Percentiles rank a stretch among this genome's conserved stretches.
Evolutionary conservation across 2,113 vertebrate genomes (phyloP).

Genomic region (Sorex araneus): DNA sequence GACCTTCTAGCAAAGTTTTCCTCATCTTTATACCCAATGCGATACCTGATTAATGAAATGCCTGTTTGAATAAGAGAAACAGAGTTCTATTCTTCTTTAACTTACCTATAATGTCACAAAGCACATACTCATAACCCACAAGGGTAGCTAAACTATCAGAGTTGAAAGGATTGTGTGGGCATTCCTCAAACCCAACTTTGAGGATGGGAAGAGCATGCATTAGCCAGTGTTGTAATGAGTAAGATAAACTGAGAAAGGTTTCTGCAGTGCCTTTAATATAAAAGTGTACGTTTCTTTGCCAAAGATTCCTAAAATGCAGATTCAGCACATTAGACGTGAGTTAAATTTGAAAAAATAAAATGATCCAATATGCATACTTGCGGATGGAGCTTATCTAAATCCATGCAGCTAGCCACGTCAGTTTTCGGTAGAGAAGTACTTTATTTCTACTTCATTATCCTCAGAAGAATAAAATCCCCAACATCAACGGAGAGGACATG

Average conservation of each 20-base stretch:
- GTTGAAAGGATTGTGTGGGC: background rate
- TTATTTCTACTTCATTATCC: slow-evolving; percentile 22
- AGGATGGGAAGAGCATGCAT: background rate
- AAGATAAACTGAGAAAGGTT: background rate
- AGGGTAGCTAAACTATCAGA: background rate
- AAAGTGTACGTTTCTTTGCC: background rate
- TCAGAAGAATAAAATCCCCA: background rate
- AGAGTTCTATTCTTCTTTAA: background rate
- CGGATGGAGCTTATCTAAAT: background rate
- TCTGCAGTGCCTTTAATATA: background rate
- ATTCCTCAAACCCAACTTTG: background rate
- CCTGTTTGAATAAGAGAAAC: background rate
- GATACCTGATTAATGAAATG: too few species aligned
- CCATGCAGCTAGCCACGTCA: background rate
- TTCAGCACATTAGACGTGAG: background rate
- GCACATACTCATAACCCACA: background rate
- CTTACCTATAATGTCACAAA: background rate
- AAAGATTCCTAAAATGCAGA: background rate
- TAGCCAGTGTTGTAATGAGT: background rate
- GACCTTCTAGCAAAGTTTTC: background rate
- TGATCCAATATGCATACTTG: background rate
- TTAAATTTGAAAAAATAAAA: background rate
- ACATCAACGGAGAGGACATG: background rate
- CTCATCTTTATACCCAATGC: background rate
- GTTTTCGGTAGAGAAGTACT: background rate